phyloP scores from a whole-genome alignment of 2,888 invertebrate genomes.

The Drosophila emarginata region DNA sequence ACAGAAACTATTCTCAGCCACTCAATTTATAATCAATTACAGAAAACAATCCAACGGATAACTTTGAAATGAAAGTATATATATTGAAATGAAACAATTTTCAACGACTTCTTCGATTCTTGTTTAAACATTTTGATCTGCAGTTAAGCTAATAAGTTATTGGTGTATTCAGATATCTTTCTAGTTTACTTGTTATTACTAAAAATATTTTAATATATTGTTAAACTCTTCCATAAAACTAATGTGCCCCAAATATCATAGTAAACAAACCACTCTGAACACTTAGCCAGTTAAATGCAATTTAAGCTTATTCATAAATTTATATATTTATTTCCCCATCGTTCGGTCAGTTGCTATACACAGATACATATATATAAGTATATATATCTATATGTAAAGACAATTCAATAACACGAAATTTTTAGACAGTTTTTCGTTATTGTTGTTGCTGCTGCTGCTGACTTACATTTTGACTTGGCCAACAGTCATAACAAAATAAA shows the following conservation, averaged over 20 bases:
- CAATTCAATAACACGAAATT: constrained; percentile 33
- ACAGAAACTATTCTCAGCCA: not conserved
- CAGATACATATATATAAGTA: constrained; percentile 16
- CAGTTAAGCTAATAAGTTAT: too few relatives aligned
- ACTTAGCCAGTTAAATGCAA: constrained; percentile 31
- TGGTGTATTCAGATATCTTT: not conserved
- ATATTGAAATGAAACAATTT: not conserved
- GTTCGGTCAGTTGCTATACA: constrained; percentile 24
- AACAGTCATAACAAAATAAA: constrained; percentile 24
- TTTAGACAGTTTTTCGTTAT: constrained; percentile 40
- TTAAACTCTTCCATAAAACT: not conserved
- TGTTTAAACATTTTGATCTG: too few relatives aligned
- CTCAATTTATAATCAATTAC: not conserved
- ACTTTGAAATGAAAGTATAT: not conserved
- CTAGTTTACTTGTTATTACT: not conserved
- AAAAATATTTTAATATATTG: not conserved
- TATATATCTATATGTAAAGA: constrained; percentile 24
- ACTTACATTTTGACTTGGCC: constrained; percentile 36
- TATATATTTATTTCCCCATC: constrained; percentile 13
- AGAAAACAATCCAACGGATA: not conserved
- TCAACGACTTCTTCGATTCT: too few relatives aligned
- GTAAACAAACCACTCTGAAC: constrained; percentile 2
- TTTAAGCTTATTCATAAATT: constrained; percentile 25
- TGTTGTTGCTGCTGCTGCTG: constrained; percentile 35
- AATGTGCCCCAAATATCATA: not conserved